A percentile compares a stretch with the other conserved stretches of the same genome.
Conservation (phyloP, 2,888 invertebrate genomes). For the Leucozona laternaria region DNA sequence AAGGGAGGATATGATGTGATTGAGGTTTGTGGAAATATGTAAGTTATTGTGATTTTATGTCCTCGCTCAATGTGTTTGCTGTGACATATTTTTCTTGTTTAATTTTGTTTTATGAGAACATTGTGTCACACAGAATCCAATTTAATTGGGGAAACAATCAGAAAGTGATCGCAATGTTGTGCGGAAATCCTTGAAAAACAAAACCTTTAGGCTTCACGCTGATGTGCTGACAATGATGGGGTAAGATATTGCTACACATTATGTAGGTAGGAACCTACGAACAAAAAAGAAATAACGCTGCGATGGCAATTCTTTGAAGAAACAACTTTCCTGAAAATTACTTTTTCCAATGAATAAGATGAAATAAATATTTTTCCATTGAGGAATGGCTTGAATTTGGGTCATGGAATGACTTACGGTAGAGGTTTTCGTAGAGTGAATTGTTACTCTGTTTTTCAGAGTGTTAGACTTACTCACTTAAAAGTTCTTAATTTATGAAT, state of each 20-base stretch:
- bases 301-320: neutral
- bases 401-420: too few species aligned
- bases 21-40: conserved; percentile 1
- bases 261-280: neutral
- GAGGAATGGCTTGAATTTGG: neutral
- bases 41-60: conserved; percentile 20
- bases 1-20: neutral
- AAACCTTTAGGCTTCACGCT: neutral
- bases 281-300: neutral
- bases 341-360: neutral
- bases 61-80: neutral
- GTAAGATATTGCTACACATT: neutral
- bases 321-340: neutral
- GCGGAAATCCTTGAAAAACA: neutral
- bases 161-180: conserved; percentile 7
- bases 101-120: conserved; percentile 39
- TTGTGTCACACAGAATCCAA: conserved; percentile 51
- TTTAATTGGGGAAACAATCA: conserved; percentile 62
- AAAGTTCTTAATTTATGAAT: too few species aligned
- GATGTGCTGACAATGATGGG: neutral
- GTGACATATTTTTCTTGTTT: conserved; percentile 44
- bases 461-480: too few species aligned
- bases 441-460: too few species aligned
- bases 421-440: too few species aligned
- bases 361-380: neutral